Conservation (phyloP, 1,140 invertebrate genomes). For the Caerostris extrusa region DNA sequence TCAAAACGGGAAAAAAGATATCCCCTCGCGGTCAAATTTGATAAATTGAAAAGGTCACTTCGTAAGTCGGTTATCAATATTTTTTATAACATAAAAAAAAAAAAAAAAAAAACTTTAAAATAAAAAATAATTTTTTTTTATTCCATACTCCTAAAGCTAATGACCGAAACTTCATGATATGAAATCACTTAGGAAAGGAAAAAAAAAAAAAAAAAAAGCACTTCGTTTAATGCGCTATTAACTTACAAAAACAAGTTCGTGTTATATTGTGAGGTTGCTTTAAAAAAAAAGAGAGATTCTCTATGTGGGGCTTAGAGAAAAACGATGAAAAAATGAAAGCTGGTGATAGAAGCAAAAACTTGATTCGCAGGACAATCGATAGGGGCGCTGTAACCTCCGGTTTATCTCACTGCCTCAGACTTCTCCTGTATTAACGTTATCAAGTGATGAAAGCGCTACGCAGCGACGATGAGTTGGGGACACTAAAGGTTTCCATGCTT, state of each 20-base stretch:
- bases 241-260: conserved; percentile 74
- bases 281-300: conserved; percentile 26
- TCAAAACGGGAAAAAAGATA: background rate
- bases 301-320: conserved; percentile 50
- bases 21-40: conserved; percentile 30
- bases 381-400: conserved; percentile 53
- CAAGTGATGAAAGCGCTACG: conserved; percentile 55
- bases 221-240: conserved; percentile 76
- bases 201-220: conserved; percentile 51
- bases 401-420: conserved; percentile 71
- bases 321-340: conserved; percentile 46
- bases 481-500: background rate
- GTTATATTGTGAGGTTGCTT: conserved; percentile 51
- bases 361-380: conserved; percentile 62
- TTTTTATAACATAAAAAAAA: background rate
- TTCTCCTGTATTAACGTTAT: conserved; percentile 68
- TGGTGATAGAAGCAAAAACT: conserved; percentile 52
- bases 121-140: background rate
- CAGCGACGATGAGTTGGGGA: background rate
- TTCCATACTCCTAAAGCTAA: conserved; percentile 42
- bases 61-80: conserved; percentile 24
- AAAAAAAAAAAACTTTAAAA: background rate
- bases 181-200: conserved; percentile 46
- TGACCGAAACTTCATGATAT: conserved; percentile 74
- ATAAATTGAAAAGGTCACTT: conserved; percentile 71